Conservation (phyloP, 2,113 vertebrate species). For the Lanius ludovicianus region DNA sequence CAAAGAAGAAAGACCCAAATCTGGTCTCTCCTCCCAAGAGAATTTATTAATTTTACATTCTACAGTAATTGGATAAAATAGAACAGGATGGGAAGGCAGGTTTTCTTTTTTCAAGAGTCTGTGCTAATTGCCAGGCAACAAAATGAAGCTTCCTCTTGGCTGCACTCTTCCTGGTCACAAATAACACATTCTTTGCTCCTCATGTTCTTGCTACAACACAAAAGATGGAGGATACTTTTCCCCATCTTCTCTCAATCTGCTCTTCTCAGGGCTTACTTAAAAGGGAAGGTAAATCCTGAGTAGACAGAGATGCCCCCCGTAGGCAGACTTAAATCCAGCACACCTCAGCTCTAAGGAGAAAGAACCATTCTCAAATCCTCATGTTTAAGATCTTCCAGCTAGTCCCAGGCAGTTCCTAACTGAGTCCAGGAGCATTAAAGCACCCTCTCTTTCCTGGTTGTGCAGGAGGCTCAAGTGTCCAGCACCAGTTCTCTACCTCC, state of each 20-base stretch:
- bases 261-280: background rate
- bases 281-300: background rate
- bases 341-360: background rate
- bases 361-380: background rate
- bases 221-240: background rate
- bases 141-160: background rate
- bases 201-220: background rate
- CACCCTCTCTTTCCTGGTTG: background rate
- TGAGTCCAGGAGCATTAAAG: background rate
- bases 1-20: background rate
- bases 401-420: background rate
- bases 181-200: background rate
- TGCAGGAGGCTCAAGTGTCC: background rate
- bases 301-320: background rate
- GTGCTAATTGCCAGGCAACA: slow-evolving; percentile 25
- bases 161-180: background rate
- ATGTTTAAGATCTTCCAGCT: background rate
- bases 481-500: background rate
- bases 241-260: background rate
- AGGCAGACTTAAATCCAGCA: background rate
- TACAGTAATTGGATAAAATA: background rate
- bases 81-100: slow-evolving; percentile 19
- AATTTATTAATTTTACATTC: slow-evolving; percentile 15
- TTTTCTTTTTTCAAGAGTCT: slow-evolving; percentile 15
- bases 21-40: slow-evolving; percentile 10